phyloP scores from a whole-genome alignment of 2,113 vertebrate genomes.

The Protomyctophum bolini region DNA sequence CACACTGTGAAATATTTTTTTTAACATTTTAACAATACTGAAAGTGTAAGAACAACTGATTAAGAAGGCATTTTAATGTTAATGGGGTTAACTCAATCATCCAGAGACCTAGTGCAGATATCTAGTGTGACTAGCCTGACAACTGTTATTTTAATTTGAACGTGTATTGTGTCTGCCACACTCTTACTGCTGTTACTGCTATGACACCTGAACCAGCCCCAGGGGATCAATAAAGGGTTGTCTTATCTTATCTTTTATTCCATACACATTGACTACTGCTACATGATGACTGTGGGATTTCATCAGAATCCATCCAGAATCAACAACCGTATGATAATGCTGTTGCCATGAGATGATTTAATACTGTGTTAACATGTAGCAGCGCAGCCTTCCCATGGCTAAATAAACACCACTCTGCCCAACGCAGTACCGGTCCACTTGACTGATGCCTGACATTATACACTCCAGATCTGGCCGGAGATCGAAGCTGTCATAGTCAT shows the following conservation, averaged over 20 bases:
- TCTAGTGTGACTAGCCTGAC: no score
- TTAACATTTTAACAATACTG: no score
- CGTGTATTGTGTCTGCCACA: no score
- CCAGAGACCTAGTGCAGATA: no score
- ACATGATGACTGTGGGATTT: slow-evolving; percentile 21
- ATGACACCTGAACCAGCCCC: no score
- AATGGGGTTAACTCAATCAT: no score
- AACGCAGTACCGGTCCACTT: slow-evolving; percentile 32
- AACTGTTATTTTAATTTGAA: no score
- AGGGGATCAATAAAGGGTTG: no score
- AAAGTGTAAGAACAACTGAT: no score
- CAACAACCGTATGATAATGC: slow-evolving; percentile 62
- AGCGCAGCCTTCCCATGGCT: slow-evolving; percentile 46
- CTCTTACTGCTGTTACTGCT: no score
- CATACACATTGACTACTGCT: not conserved
- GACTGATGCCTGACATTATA: slow-evolving; percentile 22
- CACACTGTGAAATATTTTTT: no score
- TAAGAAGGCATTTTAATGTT: no score
- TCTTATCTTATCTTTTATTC: not conserved
- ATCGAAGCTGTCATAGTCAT: slow-evolving; percentile 9
- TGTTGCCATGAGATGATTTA: slow-evolving; percentile 51
- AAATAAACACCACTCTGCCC: slow-evolving; percentile 51
- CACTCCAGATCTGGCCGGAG: slow-evolving; percentile 22
- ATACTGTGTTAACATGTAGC: slow-evolving; percentile 64
- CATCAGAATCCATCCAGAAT: slow-evolving; percentile 56